Base-by-base conservation (phyloP, 2,888 invertebrate species). In the Coelogynopora nodosa region DNA sequence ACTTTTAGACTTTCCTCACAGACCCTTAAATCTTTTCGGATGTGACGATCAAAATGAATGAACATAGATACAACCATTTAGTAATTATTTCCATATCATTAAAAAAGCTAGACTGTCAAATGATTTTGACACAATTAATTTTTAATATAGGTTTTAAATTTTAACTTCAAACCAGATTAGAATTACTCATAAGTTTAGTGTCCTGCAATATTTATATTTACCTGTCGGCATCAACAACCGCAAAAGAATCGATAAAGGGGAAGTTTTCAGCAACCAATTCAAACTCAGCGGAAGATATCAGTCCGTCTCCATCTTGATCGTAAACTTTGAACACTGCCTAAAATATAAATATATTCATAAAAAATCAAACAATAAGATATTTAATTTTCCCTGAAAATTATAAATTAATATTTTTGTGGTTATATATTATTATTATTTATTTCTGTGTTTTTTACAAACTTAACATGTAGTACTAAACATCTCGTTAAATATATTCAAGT, bases 211-310 rank as follows among this genome's bases (percentile, higher is more conserved):
- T 49, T 49, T 49, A 18, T 18, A 49, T 92, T 90, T 90, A 93
- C 93, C 93, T 91, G 90, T 93, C 93, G 83, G 92, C 92, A 90
- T 93, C 93, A 81, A 93, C 90, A 0, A 93, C 92, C 89, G 92
- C 92, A 89, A 93, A 93, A 0, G 93, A 92, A 88, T 93, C 93
- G 86, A 93, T 93, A 89, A 93, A 93, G 0, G 93, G 93, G 88
- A 93, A 93, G 89, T 94, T 94, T 87, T 93, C 93, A 83, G 93
- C 92, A 84, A 93, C 93, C 67, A 92, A 91, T 87, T 93, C 93
- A 89, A 93, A 93, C 89, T 93, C 93, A 81, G 91, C 92, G 88
- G 92, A 92, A 31, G 93, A 93, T 84, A 93, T 93, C 90, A 92
- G 93, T 0, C 93, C 93, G 90, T 93, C 93, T 88, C 91, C 91